phyloP scores from a whole-genome alignment of 2,113 vertebrate genomes.

The Prietella phreatophila region DNA sequence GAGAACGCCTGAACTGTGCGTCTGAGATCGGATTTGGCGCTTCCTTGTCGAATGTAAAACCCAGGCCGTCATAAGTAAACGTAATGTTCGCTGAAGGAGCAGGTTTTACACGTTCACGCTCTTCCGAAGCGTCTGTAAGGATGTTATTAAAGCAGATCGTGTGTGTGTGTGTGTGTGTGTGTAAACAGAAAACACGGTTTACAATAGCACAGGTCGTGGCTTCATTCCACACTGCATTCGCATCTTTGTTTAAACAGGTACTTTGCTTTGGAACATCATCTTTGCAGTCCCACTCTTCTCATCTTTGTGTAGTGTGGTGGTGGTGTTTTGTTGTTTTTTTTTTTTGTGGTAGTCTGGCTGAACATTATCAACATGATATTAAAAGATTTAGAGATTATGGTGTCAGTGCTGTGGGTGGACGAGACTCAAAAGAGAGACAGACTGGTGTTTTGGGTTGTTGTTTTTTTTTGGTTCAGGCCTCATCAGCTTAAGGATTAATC shows the following conservation, averaged over 20 bases:
- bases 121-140: neutral
- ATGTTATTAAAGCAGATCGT: neutral
- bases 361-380: slow-evolving; percentile 50
- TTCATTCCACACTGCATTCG: neutral
- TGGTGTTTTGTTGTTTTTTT: too few relatives aligned
- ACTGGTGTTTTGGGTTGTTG: neutral
- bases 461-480: neutral
- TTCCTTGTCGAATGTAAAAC: neutral
- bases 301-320: neutral
- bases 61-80: neutral
- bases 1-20: too few relatives aligned
- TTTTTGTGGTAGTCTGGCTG: neutral
- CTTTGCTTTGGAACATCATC: neutral
- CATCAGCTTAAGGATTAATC: neutral
- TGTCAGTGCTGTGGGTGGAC: slow-evolving; percentile 26
- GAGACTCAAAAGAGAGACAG: neutral
- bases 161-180: neutral
- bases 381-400: slow-evolving; percentile 56
- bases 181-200: neutral
- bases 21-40: neutral
- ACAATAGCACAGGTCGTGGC: neutral
- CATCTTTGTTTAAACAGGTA: neutral
- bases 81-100: neutral
- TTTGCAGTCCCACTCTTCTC: neutral
- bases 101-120: neutral